Conservation (phyloP, 2,888 invertebrate species). For the Lamproptera curius region DNA sequence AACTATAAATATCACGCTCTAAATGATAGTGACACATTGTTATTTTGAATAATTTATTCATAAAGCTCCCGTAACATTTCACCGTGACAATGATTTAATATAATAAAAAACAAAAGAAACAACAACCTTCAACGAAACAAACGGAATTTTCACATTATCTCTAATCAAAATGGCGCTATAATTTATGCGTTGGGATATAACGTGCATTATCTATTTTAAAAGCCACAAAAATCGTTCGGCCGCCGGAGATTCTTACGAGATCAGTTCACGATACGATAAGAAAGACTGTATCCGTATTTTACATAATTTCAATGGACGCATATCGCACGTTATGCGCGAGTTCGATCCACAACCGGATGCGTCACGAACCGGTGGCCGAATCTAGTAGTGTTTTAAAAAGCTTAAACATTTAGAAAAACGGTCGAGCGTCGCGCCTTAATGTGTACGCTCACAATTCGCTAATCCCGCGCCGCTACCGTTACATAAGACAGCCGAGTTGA, state of each 20-base stretch:
- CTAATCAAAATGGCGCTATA: not conserved
- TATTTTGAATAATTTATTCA: not conserved
- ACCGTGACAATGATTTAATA: not conserved
- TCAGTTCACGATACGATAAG: conserved; percentile 13
- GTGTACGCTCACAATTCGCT: conserved; percentile 74
- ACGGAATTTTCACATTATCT: not conserved
- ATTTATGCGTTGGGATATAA: not conserved
- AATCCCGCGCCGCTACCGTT: conserved; percentile 76
- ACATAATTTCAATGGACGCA: not conserved
- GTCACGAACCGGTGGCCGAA: not conserved
- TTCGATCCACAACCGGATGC: not conserved
- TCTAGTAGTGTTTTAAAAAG: conserved; percentile 22
- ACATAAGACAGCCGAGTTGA: conserved; percentile 77
- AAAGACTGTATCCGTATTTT: not conserved
- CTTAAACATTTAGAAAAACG: conserved; percentile 59
- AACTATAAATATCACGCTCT: no score
- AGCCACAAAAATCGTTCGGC: not conserved
- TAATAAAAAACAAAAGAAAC: not conserved
- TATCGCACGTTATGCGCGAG: not conserved
- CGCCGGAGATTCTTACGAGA: conserved; percentile 7
- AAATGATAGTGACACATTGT: no score
- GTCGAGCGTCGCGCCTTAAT: conserved; percentile 62
- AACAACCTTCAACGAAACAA: not conserved
- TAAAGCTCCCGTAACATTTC: not conserved
- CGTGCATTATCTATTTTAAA: not conserved